These are phyloP conservation scores for Archivesica marissinica DNA, from an alignment of 1,140 invertebrate species.

Conservation along the genomic window DNA sequence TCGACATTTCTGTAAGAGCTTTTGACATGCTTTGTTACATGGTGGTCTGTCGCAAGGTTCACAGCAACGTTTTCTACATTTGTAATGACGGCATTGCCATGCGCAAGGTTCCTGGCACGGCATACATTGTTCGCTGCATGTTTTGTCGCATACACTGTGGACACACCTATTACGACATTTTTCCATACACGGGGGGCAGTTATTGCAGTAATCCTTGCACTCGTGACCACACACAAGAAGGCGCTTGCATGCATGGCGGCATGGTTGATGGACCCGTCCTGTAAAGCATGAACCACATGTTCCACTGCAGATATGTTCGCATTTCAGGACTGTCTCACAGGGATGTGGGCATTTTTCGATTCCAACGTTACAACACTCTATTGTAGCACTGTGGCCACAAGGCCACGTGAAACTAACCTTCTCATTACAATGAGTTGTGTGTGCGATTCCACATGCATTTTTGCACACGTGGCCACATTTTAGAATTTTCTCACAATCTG, in stretches of 20 bases:
- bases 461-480: constrained; percentile 87
- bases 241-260: constrained; percentile 74
- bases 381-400: constrained; percentile 79
- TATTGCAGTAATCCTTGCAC: constrained; percentile 72
- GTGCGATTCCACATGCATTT: constrained; percentile 86
- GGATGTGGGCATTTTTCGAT: constrained; percentile 46
- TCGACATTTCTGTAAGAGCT: constrained; percentile 84
- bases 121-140: constrained; percentile 87
- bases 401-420: constrained; percentile 57
- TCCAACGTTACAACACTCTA: constrained; percentile 69
- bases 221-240: constrained; percentile 82
- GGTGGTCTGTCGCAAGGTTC: constrained; percentile 85
- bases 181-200: constrained; percentile 87
- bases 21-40: constrained; percentile 41
- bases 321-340: constrained; percentile 65
- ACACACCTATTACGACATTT: constrained; percentile 86
- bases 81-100: constrained; percentile 85
- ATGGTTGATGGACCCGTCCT: constrained; percentile 87
- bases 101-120: constrained; percentile 85
- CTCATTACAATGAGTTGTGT: constrained; percentile 79
- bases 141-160: constrained; percentile 84
- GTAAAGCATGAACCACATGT: constrained; percentile 84
- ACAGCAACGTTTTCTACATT: constrained; percentile 86
- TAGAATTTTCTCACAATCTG: constrained; percentile 62
- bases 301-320: constrained; percentile 74